phyloP scores from a whole-genome alignment of 2,113 vertebrate species.

The Australoheros scitulus region DNA sequence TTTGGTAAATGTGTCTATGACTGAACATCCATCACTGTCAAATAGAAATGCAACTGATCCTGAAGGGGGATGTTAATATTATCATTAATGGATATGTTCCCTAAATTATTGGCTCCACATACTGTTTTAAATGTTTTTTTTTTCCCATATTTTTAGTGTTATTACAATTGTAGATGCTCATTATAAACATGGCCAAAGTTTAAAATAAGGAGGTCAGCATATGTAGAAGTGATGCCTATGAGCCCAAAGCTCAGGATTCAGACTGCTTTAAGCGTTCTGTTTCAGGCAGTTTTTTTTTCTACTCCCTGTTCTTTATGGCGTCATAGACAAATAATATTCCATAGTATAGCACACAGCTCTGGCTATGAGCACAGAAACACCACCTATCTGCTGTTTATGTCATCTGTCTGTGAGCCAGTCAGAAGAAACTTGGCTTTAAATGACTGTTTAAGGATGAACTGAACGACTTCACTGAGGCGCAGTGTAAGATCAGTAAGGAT shows the following conservation, averaged over 20 bases:
- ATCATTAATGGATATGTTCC: background rate
- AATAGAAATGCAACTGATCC: background rate
- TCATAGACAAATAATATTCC: background rate
- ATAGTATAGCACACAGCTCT: background rate
- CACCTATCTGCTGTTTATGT: background rate
- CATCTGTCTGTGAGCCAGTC: background rate
- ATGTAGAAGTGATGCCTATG: background rate
- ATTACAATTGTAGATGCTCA: too few species aligned
- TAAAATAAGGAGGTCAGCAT: background rate
- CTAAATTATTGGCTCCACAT: constrained; percentile 33
- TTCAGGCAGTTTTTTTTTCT: background rate
- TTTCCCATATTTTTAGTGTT: too few species aligned
- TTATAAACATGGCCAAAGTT: too few species aligned
- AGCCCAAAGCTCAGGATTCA: background rate
- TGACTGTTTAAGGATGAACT: background rate
- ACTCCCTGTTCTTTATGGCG: background rate
- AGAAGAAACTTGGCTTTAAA: background rate
- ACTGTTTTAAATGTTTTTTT: constrained; percentile 12
- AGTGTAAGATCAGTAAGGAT: background rate
- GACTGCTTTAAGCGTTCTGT: background rate
- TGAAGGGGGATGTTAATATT: background rate
- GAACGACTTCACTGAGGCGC: background rate
- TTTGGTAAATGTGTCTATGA: background rate
- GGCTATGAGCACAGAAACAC: background rate
- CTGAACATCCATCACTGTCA: constrained; percentile 6